These are phyloP conservation scores for Tetragonula carbonaria DNA, from an alignment of 2,888 invertebrate genomes.

Conservation along the genomic window DNA sequence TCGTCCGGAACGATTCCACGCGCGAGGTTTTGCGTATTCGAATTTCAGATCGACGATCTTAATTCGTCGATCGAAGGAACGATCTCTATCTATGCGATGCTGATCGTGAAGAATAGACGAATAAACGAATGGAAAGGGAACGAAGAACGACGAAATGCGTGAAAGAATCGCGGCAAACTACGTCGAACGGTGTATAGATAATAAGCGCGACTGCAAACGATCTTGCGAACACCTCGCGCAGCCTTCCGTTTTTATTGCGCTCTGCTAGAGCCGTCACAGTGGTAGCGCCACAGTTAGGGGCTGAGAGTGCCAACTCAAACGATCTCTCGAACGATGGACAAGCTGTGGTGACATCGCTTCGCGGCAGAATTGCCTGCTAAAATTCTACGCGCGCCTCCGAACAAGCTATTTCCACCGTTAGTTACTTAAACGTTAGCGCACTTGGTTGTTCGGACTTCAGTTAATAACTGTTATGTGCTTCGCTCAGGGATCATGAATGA, in stretches of 20 bases:
- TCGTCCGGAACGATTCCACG: constrained; percentile 31
- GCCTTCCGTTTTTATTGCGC: constrained; percentile 78
- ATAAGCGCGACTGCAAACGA: constrained; percentile 67
- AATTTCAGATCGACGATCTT: neutral
- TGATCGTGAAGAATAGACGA: constrained; percentile 45
- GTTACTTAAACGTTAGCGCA: constrained; percentile 15
- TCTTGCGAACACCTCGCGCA: constrained; percentile 69
- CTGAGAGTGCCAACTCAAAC: constrained; percentile 49
- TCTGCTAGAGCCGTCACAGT: constrained; percentile 50
- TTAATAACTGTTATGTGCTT: neutral
- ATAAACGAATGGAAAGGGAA: constrained; percentile 19
- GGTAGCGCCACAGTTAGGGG: constrained; percentile 1
- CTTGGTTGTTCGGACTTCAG: too few relatives aligned
- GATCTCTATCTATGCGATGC: neutral
- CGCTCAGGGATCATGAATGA: constrained; percentile 11
- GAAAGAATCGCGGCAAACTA: constrained; percentile 55
- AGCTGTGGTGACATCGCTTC: constrained; percentile 34
- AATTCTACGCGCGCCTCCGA: constrained; percentile 35
- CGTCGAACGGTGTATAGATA: constrained; percentile 63
- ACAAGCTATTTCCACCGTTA: constrained; percentile 36
- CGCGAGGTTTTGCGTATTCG: constrained; percentile 13
- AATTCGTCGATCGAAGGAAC: neutral
- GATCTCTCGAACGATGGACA: constrained; percentile 47
- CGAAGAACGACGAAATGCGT: constrained; percentile 11
- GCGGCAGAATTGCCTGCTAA: constrained; percentile 21